A percentile compares a stretch with the other conserved stretches of the same genome.
Conservation (phyloP, 2,888 invertebrate species). For the Drosophila ezoana region DNA sequence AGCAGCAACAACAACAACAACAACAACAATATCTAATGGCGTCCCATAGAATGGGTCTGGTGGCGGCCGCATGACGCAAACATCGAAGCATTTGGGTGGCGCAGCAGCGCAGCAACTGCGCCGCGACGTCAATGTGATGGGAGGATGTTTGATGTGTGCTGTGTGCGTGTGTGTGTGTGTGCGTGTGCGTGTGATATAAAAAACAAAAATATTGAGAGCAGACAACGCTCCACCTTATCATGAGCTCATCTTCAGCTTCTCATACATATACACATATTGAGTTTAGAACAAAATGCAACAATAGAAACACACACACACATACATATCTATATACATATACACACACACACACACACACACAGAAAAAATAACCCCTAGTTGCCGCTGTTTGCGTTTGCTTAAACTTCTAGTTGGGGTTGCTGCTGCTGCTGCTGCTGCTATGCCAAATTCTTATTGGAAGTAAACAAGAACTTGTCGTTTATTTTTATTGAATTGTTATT, state of each 20-base stretch:
- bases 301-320: constrained; percentile 20
- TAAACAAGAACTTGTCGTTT: constrained; percentile 50
- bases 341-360: constrained; percentile 12
- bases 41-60: constrained; percentile 26
- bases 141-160: constrained; percentile 23
- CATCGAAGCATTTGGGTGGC: constrained; percentile 30
- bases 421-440: constrained; percentile 3
- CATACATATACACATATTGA: constrained; percentile 11
- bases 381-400: constrained; percentile 6
- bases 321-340: constrained; percentile 9
- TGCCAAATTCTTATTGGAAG: constrained; percentile 41
- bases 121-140: constrained; percentile 29
- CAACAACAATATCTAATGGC: constrained; percentile 29
- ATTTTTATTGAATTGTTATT: constrained; percentile 30
- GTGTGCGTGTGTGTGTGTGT: constrained; percentile 1
- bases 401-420: constrained; percentile 58
- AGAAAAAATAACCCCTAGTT: constrained; percentile 65
- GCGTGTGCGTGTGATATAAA: constrained; percentile 13
- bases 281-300: constrained; percentile 41
- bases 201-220: constrained; percentile 26
- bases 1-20: constrained; percentile 24
- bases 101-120: constrained; percentile 49
- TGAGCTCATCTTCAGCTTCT: constrained; percentile 51
- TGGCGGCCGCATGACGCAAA: constrained; percentile 42
- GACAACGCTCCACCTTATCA: constrained; percentile 43